Evolutionary conservation across 2,113 vertebrate genomes (phyloP), one percentile per base, ranked within the genome.

Genomic region (Ammodytes marinus): DNA sequence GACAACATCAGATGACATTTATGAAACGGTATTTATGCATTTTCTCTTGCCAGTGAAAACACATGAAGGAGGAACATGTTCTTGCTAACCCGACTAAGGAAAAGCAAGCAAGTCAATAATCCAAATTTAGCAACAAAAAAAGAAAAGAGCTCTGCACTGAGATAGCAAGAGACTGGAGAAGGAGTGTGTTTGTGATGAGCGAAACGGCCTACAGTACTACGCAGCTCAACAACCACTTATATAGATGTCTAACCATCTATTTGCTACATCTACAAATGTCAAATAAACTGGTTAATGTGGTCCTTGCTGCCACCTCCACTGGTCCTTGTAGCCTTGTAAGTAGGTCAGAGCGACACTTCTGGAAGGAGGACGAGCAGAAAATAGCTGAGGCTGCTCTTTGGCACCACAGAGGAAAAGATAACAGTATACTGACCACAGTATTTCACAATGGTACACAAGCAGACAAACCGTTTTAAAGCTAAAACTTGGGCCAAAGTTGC

Each of bases 271-370:
- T 10, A 47, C 39, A 55, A 69, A 52, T 39, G 60, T 82, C 74
- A 66, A 60, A 45, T 49, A 66, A 35, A 46, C 74, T 46, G 64
- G 69, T 64, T 58, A 46, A 2, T 40, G 68, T 46, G 82, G 80
- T 86, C 60, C 59, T 75, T 45, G 70, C 81, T 52, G 71, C 69
- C 79, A 87, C 82, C 76, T 89, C 75, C 64, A 54, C 73, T 46
- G 80, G 46, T 88, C 69, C 74, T 61, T 65, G 60, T 46, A 65
- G 64, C 39, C 64, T 27, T 39, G 74, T 80, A 93, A 92, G 81
- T 92, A 86, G 93, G 92, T 92, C 90, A 93, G 80, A 84, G 77
- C 61, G 73, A 79, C 65, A 60, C 85, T 85, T 52, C 76, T 72
- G 52, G 65, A 83, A 85, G 65, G 57, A 77, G 80, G 65, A 58